Percentiles rank a stretch among this genome's conserved stretches.
Conservation (phyloP, 2,113 vertebrate species). For the Todiramphus saurophagus region DNA sequence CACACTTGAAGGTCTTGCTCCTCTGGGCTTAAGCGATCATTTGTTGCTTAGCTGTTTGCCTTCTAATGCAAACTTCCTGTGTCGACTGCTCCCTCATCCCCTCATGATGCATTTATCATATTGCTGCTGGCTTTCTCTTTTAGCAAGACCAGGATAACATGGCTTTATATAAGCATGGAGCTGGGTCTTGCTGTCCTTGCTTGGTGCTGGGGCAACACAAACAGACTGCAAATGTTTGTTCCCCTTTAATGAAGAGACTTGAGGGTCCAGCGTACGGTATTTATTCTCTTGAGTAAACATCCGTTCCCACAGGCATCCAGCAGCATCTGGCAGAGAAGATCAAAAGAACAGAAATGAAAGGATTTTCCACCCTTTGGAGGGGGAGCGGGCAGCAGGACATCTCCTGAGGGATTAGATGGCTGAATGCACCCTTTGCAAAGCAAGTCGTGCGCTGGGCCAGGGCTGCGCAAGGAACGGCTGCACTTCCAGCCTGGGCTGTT, state of each 20-base stretch:
- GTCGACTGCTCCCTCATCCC: accelerated
- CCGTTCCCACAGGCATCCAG: slow-evolving; percentile 36
- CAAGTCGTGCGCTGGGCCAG: accelerated
- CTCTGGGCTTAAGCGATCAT: neutral
- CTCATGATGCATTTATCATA: neutral
- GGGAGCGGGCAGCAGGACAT: neutral
- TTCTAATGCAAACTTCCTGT: neutral
- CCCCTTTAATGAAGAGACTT: neutral
- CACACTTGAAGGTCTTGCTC: neutral
- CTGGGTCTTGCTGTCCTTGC: neutral
- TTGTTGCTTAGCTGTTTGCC: neutral
- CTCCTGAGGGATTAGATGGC: neutral
- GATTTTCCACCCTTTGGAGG: neutral
- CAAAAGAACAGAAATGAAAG: slow-evolving; percentile 6
- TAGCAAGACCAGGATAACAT: neutral
- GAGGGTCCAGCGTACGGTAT: neutral
- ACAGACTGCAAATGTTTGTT: slow-evolving; percentile 8
- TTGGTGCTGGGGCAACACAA: neutral
- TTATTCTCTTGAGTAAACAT: slow-evolving; percentile 31
- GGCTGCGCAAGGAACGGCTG: accelerated
- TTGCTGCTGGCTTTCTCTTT: neutral
- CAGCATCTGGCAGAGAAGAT: neutral
- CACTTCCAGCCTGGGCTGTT: neutral
- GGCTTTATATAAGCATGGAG: neutral
- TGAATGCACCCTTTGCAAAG: neutral